phyloP scores from a whole-genome alignment of 2,797 vertebrate species.

The Cyclura pinguis region DNA sequence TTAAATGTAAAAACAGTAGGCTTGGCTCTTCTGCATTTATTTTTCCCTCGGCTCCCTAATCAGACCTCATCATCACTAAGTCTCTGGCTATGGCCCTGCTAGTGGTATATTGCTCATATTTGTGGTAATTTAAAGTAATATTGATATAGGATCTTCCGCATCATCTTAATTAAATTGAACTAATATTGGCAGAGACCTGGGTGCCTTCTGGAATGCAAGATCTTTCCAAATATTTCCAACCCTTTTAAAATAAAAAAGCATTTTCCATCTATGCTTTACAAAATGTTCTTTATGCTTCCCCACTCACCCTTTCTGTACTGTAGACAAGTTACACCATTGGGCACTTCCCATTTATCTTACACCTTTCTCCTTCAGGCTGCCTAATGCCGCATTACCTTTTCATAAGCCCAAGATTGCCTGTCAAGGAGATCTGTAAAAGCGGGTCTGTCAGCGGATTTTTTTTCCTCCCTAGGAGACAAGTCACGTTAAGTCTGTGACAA shows the following conservation, averaged over 20 bases:
- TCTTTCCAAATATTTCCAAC: constrained; percentile 20
- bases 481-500: constrained; percentile 56
- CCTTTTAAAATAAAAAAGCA: not conserved
- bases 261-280: constrained; percentile 1
- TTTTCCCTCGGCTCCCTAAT: not conserved
- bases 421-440: constrained; percentile 26
- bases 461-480: constrained; percentile 38
- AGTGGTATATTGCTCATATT: not conserved
- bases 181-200: not conserved
- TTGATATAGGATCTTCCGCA: not conserved
- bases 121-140: not conserved
- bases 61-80: not conserved
- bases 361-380: constrained; percentile 40
- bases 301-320: constrained; percentile 21
- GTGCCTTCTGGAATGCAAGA: not conserved
- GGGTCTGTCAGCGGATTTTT: constrained; percentile 47
- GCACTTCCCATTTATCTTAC: constrained; percentile 61
- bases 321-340: constrained; percentile 44
- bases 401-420: constrained; percentile 54
- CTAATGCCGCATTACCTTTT: constrained; percentile 31
- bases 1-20: no score
- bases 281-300: not conserved
- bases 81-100: not conserved
- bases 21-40: not conserved
- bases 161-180: not conserved